Conservation (phyloP, 37 sponge, comb jelly and placozoan genomes). For the Ephydatia muelleri region DNA sequence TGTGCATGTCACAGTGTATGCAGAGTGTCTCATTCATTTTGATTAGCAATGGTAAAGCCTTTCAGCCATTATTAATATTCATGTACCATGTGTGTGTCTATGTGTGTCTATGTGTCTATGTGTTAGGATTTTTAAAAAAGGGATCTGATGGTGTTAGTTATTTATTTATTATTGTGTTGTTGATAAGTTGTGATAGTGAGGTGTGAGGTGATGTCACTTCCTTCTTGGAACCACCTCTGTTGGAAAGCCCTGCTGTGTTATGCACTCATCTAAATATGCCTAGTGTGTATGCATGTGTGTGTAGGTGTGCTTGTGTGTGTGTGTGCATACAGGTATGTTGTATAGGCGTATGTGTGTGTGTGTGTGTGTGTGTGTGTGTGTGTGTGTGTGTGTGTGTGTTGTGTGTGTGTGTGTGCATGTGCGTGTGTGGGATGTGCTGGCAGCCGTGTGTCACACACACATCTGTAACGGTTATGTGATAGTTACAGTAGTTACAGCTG, state of each 20-base stretch:
- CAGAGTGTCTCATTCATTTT: too few relatives aligned
- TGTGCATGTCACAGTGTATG: too few relatives aligned
- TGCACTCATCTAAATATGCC: neutral
- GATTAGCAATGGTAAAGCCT: too few relatives aligned
- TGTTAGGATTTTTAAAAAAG: neutral
- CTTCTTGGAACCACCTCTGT: constrained; percentile 72
- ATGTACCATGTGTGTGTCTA: too few relatives aligned
- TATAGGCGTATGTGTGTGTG: neutral
- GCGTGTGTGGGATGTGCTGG: neutral
- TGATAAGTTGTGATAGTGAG: neutral
- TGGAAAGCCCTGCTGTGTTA: neutral
- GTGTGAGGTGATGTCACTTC: constrained; percentile 23
- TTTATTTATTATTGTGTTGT: neutral
- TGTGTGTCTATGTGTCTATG: too few relatives aligned
- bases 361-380: neutral
- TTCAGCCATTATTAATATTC: too few relatives aligned
- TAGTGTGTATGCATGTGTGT: neutral
- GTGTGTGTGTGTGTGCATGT: neutral
- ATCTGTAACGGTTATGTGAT: neutral
- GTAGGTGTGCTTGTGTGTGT: neutral
- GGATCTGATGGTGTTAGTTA: neutral
- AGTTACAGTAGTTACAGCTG: too few relatives aligned
- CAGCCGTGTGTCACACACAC: neutral
- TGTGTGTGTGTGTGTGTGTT: neutral
- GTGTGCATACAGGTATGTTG: neutral